A percentile compares a stretch with the other conserved stretches of the same genome.
phyloP scores from a whole-genome alignment of 2,797 vertebrate species.

The Champsocephalus gunnari region DNA sequence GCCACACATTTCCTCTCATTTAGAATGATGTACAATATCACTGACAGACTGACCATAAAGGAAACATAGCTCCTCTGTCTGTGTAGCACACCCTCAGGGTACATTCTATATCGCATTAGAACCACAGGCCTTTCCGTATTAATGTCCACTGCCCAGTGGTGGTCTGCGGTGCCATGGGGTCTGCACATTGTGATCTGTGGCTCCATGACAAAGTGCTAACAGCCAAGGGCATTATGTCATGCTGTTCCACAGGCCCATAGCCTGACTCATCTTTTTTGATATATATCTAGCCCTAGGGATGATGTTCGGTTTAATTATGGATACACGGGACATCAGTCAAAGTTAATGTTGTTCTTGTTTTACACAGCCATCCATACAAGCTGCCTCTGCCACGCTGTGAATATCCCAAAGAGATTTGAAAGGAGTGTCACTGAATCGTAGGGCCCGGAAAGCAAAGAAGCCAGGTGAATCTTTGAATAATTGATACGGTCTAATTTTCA shows the following conservation, averaged over 20 bases:
- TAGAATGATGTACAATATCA: slow-evolving; percentile 64
- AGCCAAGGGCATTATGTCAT: slow-evolving; percentile 75
- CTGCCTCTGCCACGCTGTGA: slow-evolving; percentile 33
- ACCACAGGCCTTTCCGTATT: slow-evolving; percentile 64
- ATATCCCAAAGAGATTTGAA: slow-evolving; percentile 51
- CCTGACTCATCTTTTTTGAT: slow-evolving; percentile 72
- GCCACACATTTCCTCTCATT: slow-evolving; percentile 60
- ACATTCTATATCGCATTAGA: slow-evolving; percentile 72
- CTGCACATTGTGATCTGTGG: slow-evolving; percentile 65
- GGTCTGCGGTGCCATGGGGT: slow-evolving; percentile 66
- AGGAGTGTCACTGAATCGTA: slow-evolving; percentile 29
- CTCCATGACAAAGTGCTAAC: slow-evolving; percentile 67
- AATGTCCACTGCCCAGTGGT: slow-evolving; percentile 73
- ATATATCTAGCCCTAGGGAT: slow-evolving; percentile 71
- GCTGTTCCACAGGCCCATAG: slow-evolving; percentile 58
- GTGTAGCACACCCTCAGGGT: slow-evolving; percentile 58
- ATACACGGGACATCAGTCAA: slow-evolving; percentile 71
- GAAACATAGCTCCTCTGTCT: slow-evolving; percentile 59
- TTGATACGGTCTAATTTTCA: slow-evolving; percentile 67
- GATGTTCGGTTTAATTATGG: slow-evolving; percentile 78
- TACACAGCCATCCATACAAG: slow-evolving; percentile 58
- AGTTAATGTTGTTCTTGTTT: slow-evolving; percentile 75
- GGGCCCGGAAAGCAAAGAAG: slow-evolving; percentile 51
- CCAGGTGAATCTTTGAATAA: slow-evolving; percentile 71
- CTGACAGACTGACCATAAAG: slow-evolving; percentile 63